These are phyloP conservation scores for Neria commutata DNA, from an alignment of 2,888 invertebrate species.

Conservation along the genomic window DNA sequence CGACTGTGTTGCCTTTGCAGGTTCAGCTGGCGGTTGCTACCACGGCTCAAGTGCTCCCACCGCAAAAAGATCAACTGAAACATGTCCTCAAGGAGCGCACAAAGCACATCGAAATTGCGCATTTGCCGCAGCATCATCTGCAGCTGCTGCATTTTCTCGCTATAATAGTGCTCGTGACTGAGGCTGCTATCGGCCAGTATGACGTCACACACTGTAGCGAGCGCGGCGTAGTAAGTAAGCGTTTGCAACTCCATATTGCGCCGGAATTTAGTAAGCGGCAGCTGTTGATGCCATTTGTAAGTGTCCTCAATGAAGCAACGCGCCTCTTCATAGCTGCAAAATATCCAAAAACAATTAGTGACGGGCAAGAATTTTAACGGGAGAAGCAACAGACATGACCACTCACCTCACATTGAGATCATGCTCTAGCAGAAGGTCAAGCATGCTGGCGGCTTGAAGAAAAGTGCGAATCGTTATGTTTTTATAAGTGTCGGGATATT, in stretches of 20 bases:
- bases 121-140: slow-evolving; percentile 48
- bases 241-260: slow-evolving; percentile 50
- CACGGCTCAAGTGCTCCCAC: slow-evolving; percentile 53
- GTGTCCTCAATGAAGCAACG: slow-evolving; percentile 44
- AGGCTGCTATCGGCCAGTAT: slow-evolving; percentile 41
- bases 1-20: slow-evolving; percentile 12
- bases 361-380: background rate
- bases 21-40: background rate
- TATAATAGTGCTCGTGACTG: slow-evolving; percentile 28
- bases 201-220: slow-evolving; percentile 48
- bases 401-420: slow-evolving; percentile 34
- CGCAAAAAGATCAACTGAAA: slow-evolving; percentile 55
- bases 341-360: background rate
- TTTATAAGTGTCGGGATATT: slow-evolving; percentile 35
- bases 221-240: slow-evolving; percentile 48
- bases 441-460: slow-evolving; percentile 39
- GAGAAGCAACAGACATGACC: background rate
- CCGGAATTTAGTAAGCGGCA: slow-evolving; percentile 37
- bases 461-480: slow-evolving; percentile 43
- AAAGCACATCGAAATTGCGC: slow-evolving; percentile 46
- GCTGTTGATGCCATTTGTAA: slow-evolving; percentile 47
- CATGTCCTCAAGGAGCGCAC: slow-evolving; percentile 52
- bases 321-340: slow-evolving; percentile 45
- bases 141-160: slow-evolving; percentile 42
- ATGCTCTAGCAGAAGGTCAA: slow-evolving; percentile 44